Evolutionary conservation across 2,797 vertebrate species (phyloP), one percentile per base, ranked within the genome.

Genomic region (Macropodus opercularis): DNA sequence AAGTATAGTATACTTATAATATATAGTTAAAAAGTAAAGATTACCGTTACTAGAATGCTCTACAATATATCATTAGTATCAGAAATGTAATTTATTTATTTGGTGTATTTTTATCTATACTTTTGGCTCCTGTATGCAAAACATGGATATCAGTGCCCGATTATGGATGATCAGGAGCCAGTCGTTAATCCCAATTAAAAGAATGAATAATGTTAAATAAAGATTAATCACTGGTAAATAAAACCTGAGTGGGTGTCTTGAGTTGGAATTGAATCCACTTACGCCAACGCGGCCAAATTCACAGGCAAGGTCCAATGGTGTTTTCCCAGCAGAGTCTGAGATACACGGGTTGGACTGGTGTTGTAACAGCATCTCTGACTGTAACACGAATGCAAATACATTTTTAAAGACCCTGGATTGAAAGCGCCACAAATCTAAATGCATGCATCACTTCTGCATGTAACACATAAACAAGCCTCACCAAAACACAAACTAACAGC

Each of bases 321-420:
- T 98, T 87, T 98, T 98, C 9, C 96, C 96, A 0, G 94, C 94
- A 17, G 94, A 92, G 88, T 99, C 96, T 83, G 96, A 94, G 87
- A 98, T 96, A 71, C 96, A 98, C 0, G 96, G 95, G 79, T 98
- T 98, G 77, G 97, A 98, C 87, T 98, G 97, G 85, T 98, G 96
- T 83, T 98, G 97, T 1, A 98, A 92, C 65, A 98, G 84, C 96
- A 98, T 98, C 89, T 98, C 97, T 0, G 94, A 96, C 94, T 96
- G 88, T 1, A 79, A 85, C 29, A 85, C 46, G 83, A 48, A 72
- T n/a, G 49, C 42, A 47, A 10, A 59, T 15, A 57, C 48, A 63
- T 19, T 41, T 73, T 23, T 50, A 21, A 68, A 40, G 44, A n/a
- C 43, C 31, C 12, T 3, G 3, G 13, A 34, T 38, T 17, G 5